phyloP scores from a whole-genome alignment of 2,113 vertebrate genomes.

The Dromas ardeola region DNA sequence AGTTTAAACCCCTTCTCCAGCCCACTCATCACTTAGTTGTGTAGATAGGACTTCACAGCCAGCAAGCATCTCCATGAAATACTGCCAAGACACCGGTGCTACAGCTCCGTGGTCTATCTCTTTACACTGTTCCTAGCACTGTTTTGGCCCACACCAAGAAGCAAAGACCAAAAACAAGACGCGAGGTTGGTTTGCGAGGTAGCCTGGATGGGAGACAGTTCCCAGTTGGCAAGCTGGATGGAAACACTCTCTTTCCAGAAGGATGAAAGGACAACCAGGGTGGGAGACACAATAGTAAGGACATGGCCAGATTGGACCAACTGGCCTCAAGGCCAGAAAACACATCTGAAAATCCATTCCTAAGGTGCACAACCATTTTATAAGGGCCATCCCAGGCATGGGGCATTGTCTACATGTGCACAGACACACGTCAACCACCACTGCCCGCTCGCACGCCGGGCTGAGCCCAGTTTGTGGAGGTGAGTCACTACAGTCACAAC shows the following conservation, averaged over 20 bases:
- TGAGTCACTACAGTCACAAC: not conserved
- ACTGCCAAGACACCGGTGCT: not conserved
- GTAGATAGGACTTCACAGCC: not conserved
- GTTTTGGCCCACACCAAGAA: not conserved
- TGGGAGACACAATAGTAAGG: accelerated
- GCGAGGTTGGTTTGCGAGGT: not conserved
- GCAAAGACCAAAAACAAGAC: not conserved
- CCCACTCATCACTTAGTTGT: too few relatives aligned
- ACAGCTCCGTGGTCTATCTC: not conserved
- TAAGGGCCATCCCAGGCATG: accelerated
- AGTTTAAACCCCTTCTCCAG: not conserved
- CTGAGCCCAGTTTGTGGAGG: not conserved
- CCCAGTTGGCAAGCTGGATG: not conserved
- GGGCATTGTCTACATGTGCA: accelerated
- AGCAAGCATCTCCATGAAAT: not conserved
- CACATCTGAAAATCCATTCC: not conserved
- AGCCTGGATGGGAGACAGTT: not conserved
- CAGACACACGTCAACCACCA: accelerated
- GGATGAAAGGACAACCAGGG: accelerated
- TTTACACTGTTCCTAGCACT: not conserved
- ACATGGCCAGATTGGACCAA: not conserved
- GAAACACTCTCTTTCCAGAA: not conserved
- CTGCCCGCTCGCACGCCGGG: not conserved
- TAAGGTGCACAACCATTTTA: not conserved
- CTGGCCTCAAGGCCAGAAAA: not conserved